phyloP scores from a whole-genome alignment of 30 jellyfish, hydroid and myxozoan genomes.

The Aurelia aurita complex sp. Pacific region DNA sequence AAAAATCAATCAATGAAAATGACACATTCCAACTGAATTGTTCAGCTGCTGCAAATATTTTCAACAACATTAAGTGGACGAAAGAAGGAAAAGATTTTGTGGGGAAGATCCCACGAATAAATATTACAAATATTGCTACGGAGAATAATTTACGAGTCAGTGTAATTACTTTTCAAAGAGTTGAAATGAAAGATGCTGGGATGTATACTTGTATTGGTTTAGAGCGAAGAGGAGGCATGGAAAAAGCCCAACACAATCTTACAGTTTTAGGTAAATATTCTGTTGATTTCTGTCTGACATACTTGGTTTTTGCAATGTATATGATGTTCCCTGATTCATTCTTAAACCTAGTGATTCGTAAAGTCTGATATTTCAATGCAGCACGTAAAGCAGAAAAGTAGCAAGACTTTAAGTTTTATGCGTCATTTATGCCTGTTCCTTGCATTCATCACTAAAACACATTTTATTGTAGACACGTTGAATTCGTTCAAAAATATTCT shows the following conservation, averaged over 20 bases:
- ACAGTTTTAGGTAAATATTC: slow-evolving; percentile 40
- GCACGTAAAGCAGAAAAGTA: too few relatives aligned
- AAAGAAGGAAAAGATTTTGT: slow-evolving; percentile 32
- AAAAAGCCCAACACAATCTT: background rate
- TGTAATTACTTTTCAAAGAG: slow-evolving; percentile 27
- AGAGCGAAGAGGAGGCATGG: slow-evolving; percentile 56
- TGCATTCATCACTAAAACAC: too few relatives aligned
- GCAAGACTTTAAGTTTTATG: too few relatives aligned
- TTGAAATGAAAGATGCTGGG: slow-evolving; percentile 58
- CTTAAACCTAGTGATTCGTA: too few relatives aligned
- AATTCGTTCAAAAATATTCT: too few relatives aligned
- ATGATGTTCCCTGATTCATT: too few relatives aligned
- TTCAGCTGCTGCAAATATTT: slow-evolving; percentile 20
- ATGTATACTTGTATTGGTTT: slow-evolving; percentile 56
- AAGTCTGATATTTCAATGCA: too few relatives aligned
- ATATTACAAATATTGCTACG: background rate
- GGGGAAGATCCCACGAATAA: slow-evolving; percentile 7
- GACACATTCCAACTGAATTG: slow-evolving; percentile 33
- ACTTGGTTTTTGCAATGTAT: too few relatives aligned
- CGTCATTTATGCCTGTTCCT: too few relatives aligned
- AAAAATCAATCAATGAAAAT: slow-evolving; percentile 29
- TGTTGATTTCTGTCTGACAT: too few relatives aligned
- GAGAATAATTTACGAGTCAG: slow-evolving; percentile 4
- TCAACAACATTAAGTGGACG: slow-evolving; percentile 27
- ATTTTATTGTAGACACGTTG: too few relatives aligned